Base-by-base conservation (phyloP, 2,113 vertebrate species). In the Paramormyrops kingsleyae region DNA sequence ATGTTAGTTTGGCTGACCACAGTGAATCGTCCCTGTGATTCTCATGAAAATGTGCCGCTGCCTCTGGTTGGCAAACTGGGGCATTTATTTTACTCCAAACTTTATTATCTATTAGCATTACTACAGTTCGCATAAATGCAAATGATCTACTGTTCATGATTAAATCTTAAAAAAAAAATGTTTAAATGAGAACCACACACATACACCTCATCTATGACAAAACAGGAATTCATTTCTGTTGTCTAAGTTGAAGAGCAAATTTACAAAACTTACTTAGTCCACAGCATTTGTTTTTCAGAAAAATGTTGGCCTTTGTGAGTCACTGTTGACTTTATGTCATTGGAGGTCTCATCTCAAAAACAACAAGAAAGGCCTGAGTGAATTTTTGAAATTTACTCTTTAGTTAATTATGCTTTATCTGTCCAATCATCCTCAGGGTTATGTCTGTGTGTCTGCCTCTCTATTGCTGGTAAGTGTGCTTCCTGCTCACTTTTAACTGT, bases 1-100 rank as follows among this genome's bases (percentile, higher is more conserved):
- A 93, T 93, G 92, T 66, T 90, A 91, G 92, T 94, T 94, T 94
- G 88, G 90, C 91, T 92, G 92, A 92, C 89, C 91, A 94, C 87
- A 90, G 88, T 90, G 91, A 92, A 92, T 92, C 88, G 88, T 83
- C 44, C 74, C 80, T 91, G 77, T 90, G 87, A 92, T 89, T 91
- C 88, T 89, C 83, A 83, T 89, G 87, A 91, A 91, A 56, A 92
- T 87, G 88, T 89, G 88, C 91, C 89, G 88, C 87, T 83, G 53
- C 83, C 87, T 80, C 91, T 89, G 88, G 88, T 88, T 46, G 27
- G 21, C 66, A 88, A 83, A 85, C 24, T 85, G 70, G 62, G 47
- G 42, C 70, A 31, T 46, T 50, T 47, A 77, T 77, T 77, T 35
- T 39, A 77, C 17, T 9, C 70, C 4, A 17, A 77, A 12, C 31